phyloP scores from a whole-genome alignment of 2,797 vertebrate species.

The Chiloscyllium punctatum region DNA sequence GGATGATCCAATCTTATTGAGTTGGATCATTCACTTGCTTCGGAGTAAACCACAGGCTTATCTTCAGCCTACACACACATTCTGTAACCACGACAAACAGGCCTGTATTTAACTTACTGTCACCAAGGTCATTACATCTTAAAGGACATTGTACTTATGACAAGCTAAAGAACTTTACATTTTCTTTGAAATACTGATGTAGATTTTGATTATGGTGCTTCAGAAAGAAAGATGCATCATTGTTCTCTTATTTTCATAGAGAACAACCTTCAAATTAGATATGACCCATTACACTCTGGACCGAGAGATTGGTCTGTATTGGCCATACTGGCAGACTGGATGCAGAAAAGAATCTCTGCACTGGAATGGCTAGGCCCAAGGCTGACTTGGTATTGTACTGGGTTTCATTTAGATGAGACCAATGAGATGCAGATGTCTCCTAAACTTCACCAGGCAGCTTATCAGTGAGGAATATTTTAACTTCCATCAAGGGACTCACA shows the following conservation, averaged over 20 bases:
- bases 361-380: background rate
- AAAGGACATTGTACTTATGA: background rate
- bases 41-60: background rate
- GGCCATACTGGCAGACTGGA: background rate
- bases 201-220: background rate
- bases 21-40: background rate
- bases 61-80: background rate
- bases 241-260: background rate
- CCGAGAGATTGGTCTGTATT: background rate
- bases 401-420: background rate
- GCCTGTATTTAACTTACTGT: background rate
- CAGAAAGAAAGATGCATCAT: background rate
- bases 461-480: background rate
- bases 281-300: background rate
- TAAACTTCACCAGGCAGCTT: background rate
- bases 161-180: background rate
- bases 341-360: background rate
- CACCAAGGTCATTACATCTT: background rate
- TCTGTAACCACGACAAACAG: background rate
- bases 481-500: background rate
- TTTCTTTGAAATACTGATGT: background rate
- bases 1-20: background rate
- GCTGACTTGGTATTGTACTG: background rate
- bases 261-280: background rate
- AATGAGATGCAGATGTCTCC: background rate